These are phyloP conservation scores for Microctenopoma lineatum DNA, from an alignment of 2,797 vertebrate genomes.

Conservation along the genomic window DNA sequence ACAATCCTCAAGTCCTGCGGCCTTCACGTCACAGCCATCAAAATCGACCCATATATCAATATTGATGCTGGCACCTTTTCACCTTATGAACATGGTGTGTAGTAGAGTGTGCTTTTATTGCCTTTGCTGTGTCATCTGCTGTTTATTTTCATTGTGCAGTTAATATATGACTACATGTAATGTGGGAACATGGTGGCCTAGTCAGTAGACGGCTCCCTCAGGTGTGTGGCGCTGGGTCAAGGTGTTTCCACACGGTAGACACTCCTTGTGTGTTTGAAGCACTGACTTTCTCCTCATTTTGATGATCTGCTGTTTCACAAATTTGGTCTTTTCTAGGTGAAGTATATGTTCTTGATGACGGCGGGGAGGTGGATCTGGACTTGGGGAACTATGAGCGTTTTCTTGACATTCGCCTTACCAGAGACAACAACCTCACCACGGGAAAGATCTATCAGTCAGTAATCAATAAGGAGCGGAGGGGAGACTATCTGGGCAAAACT, in stretches of 20 bases:
- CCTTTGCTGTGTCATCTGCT: background rate
- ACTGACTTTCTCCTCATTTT: background rate
- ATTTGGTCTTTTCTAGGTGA: slow-evolving; percentile 83
- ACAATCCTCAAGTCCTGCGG: slow-evolving; percentile 98
- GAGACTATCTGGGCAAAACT: slow-evolving; percentile 96
- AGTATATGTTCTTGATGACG: slow-evolving; percentile 96
- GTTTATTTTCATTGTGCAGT: background rate
- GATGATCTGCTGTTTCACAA: background rate
- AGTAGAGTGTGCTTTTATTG: slow-evolving; percentile 78
- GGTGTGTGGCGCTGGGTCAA: background rate
- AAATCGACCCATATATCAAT: slow-evolving; percentile 98
- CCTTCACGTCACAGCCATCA: slow-evolving; percentile 95
- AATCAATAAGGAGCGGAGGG: slow-evolving; percentile 95
- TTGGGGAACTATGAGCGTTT: slow-evolving; percentile 98
- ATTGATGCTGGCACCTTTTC: slow-evolving; percentile 99
- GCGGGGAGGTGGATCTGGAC: slow-evolving; percentile 97
- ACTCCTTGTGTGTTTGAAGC: background rate
- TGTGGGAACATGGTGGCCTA: background rate
- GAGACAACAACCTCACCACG: slow-evolving; percentile 96
- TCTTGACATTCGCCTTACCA: slow-evolving; percentile 94
- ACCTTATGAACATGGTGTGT: slow-evolving; percentile 95
- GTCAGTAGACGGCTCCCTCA: too few relatives aligned
- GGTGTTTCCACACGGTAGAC: background rate
- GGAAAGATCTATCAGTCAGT: slow-evolving; percentile 98
- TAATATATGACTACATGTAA: slow-evolving; percentile 55